Conservation (phyloP, 2,797 vertebrate genomes). For the Hydrolagus colliei region DNA sequence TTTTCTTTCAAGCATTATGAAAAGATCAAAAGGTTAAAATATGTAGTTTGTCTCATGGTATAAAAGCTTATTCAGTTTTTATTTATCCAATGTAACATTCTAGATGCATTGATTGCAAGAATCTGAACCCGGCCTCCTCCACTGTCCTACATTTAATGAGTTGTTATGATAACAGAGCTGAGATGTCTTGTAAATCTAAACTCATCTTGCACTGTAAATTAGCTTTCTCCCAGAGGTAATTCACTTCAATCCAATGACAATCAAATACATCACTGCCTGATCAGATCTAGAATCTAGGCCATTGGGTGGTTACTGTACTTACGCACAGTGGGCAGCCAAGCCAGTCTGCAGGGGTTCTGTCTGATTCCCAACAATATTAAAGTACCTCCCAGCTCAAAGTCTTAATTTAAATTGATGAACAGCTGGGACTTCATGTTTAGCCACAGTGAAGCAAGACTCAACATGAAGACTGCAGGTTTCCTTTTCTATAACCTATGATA, state of each 20-base stretch:
- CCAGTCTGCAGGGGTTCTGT: conserved; percentile 9
- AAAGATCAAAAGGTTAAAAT: conserved; percentile 10
- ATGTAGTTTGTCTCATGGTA: not conserved
- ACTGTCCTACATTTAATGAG: conserved; percentile 11
- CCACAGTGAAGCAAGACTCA: not conserved
- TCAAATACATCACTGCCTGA: conserved; percentile 31
- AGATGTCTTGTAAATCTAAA: conserved; percentile 13
- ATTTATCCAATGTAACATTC: not conserved
- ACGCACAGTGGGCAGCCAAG: not conserved
- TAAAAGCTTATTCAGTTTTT: conserved; percentile 18
- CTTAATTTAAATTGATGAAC: conserved; percentile 21
- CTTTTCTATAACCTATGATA: not conserved
- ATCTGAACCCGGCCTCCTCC: not conserved
- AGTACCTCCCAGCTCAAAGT: conserved; percentile 1
- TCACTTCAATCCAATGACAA: conserved; percentile 29
- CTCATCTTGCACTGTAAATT: conserved; percentile 30
- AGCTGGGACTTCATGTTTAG: not conserved
- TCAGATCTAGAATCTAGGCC: conserved; percentile 27
- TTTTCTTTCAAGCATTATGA: not conserved
- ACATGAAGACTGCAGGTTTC: not conserved
- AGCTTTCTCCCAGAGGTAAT: conserved; percentile 28
- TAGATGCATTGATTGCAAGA: conserved; percentile 14
- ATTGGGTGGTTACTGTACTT: conserved; percentile 20
- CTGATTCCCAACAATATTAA: conserved; percentile 28
- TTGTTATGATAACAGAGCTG: conserved; percentile 25